Evolutionary conservation across 1,140 invertebrate genomes (phyloP).

Genomic region (Drosophila erecta): DNA sequence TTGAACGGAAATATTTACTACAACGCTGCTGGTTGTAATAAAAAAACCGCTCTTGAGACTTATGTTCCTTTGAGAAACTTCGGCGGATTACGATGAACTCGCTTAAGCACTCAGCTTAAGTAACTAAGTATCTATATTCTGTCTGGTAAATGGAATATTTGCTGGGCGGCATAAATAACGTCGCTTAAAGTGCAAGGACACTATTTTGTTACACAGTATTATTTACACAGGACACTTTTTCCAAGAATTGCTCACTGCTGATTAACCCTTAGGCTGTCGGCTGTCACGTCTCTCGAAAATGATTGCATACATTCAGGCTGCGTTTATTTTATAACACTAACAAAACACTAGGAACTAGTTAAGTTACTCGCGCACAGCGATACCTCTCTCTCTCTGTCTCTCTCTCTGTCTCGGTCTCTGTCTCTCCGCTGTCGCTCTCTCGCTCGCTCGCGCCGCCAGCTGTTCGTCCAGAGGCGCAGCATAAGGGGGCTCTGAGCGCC

Average conservation of each 20-base stretch:
- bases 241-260: no score
- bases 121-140: no score
- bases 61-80: background rate
- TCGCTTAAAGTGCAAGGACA: no score
- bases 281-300: background rate
- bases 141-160: background rate
- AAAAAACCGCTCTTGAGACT: background rate
- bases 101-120: background rate
- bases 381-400: background rate
- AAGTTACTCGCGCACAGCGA: background rate
- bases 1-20: conserved; percentile 36
- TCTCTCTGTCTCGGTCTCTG: background rate
- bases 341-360: conserved; percentile 22
- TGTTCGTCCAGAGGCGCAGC: conserved; percentile 28
- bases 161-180: no score
- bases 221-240: no score
- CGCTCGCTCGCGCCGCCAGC: conserved; percentile 17
- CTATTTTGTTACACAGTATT: no score
- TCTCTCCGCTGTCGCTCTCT: background rate
- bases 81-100: background rate
- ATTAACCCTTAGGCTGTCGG: background rate
- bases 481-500: background rate
- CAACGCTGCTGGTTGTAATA: background rate
- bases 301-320: conserved; percentile 17
- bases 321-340: conserved; percentile 26